Percentiles rank a stretch among this genome's conserved stretches.
Evolutionary conservation across 1,140 invertebrate species (phyloP).

Genomic region (Caenorhabditis remanei): DNA sequence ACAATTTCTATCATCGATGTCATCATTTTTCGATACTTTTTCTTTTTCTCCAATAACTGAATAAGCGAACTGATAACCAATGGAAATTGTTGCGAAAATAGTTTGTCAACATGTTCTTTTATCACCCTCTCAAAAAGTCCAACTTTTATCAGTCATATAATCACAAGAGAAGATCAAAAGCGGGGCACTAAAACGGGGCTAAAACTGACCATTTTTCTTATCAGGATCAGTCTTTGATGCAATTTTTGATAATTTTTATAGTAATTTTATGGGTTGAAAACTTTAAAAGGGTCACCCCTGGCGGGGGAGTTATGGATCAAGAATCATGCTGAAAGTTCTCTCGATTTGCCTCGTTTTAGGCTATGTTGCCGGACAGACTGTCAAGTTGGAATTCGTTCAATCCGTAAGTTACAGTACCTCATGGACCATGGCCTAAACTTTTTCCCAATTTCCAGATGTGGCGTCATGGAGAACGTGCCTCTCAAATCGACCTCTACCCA

Average conservation of each 20-base stretch:
- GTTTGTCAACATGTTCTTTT: constrained; percentile 28
- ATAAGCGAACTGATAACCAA: background rate
- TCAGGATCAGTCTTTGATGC: background rate
- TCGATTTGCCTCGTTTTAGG: background rate
- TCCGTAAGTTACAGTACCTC: background rate
- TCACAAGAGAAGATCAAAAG: constrained; percentile 26
- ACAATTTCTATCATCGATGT: background rate
- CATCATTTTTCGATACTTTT: constrained; percentile 27
- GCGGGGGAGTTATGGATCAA: background rate
- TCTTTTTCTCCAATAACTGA: background rate
- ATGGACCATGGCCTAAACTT: background rate
- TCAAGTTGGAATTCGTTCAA: constrained; percentile 30
- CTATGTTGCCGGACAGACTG: background rate
- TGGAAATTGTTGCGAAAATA: background rate
- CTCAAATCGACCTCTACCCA: constrained; percentile 8
- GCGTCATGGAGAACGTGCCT: constrained; percentile 12
- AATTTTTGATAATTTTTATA: background rate
- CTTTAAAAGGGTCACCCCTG: background rate
- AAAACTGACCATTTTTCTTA: background rate
- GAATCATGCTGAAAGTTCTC: background rate
- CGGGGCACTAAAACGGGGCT: background rate
- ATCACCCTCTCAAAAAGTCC: background rate
- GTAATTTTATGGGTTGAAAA: background rate
- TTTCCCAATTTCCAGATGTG: background rate
- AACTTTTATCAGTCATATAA: background rate